Percentiles rank a stretch among this genome's conserved stretches.
Conservation (phyloP, 2,797 vertebrate species). For the Zenarchopterus dispar region DNA sequence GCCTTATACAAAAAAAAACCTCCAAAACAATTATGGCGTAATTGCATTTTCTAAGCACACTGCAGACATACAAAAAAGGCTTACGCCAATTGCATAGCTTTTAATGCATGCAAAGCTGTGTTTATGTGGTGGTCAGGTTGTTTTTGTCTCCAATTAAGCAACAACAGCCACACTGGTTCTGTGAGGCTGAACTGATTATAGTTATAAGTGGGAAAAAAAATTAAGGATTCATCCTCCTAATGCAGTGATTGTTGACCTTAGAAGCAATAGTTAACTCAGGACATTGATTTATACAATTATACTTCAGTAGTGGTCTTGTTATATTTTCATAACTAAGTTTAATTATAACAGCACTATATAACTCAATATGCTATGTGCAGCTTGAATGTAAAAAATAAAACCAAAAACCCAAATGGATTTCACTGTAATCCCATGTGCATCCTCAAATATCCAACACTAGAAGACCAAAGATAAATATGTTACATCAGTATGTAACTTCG, state of each 20-base stretch:
- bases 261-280: conserved; percentile 5
- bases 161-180: conserved; percentile 27
- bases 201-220: conserved; percentile 15
- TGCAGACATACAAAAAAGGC: conserved; percentile 24
- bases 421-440: conserved; percentile 33
- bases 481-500: conserved; percentile 19
- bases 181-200: conserved; percentile 22
- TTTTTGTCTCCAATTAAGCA: conserved; percentile 6
- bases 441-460: conserved; percentile 44
- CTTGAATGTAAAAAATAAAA: conserved; percentile 22
- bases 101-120: too few relatives aligned
- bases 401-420: conserved; percentile 46
- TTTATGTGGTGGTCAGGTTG: too few relatives aligned
- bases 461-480: conserved; percentile 12
- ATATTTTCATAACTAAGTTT: conserved; percentile 19
- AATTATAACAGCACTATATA: conserved; percentile 20
- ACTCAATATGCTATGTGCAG: conserved; percentile 5
- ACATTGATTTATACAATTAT: conserved; percentile 9
- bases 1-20: conserved; percentile 66
- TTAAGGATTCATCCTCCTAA: conserved; percentile 23
- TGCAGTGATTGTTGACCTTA: conserved; percentile 5
- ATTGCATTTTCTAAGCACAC: conserved; percentile 63
- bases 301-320: neutral
- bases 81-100: too few relatives aligned
- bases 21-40: conserved; percentile 70